Percentiles rank a stretch among this genome's conserved stretches.
Conservation (phyloP, 2,113 vertebrate genomes). For the Ptyas mucosa region DNA sequence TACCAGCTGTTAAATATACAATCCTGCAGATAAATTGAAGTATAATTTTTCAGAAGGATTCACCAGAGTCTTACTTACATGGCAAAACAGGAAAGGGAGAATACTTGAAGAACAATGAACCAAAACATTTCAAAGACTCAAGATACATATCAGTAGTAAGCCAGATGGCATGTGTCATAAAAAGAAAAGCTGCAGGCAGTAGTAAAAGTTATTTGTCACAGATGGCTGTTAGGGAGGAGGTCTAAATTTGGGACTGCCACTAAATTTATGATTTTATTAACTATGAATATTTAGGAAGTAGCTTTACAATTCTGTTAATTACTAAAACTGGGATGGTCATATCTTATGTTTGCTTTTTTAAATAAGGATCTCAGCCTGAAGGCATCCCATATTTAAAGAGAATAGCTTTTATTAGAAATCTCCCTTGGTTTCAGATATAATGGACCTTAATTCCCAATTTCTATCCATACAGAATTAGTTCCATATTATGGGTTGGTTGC, state of each 20-base stretch:
- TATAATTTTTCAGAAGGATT: neutral
- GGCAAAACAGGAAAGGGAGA: conserved; percentile 9
- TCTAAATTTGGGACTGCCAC: conserved; percentile 37
- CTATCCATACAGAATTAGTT: neutral
- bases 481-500: neutral
- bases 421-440: neutral
- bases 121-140: conserved; percentile 26
- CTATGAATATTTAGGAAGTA: conserved; percentile 30
- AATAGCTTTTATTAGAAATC: neutral
- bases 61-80: conserved; percentile 14
- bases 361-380: neutral
- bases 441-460: neutral
- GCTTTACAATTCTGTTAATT: conserved; percentile 1
- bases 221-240: conserved; percentile 41
- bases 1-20: neutral
- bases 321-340: neutral
- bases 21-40: conserved; percentile 17
- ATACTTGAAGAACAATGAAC: conserved; percentile 8
- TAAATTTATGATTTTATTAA: conserved; percentile 42
- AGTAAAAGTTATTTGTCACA: conserved; percentile 45
- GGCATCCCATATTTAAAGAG: neutral
- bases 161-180: conserved; percentile 56
- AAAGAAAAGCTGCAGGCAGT: conserved; percentile 33
- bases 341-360: neutral
- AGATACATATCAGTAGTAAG: conserved; percentile 36